Percentiles rank a stretch among this genome's conserved stretches.
Evolutionary conservation across 1,140 invertebrate genomes (phyloP).

Genomic region (Drosophila melanogaster): DNA sequence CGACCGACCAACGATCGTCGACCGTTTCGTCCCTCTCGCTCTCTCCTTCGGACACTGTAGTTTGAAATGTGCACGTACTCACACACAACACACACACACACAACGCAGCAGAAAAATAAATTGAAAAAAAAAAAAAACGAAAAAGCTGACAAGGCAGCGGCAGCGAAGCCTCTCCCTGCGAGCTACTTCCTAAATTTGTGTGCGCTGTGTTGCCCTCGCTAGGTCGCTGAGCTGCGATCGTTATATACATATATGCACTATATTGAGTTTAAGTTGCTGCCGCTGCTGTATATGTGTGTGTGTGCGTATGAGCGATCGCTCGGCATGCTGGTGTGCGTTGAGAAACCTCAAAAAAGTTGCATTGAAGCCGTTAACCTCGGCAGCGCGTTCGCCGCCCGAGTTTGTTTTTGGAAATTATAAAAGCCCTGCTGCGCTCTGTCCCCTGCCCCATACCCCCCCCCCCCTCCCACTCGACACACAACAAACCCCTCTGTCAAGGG

Average conservation of each 20-base stretch:
- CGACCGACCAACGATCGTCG: conserved; percentile 25
- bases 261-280: neutral
- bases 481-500: too few relatives aligned
- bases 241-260: neutral
- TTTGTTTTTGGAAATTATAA: conserved; percentile 79
- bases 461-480: neutral
- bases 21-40: conserved; percentile 7
- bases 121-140: neutral
- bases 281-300: neutral
- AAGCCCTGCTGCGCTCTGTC: conserved; percentile 22
- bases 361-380: conserved; percentile 84
- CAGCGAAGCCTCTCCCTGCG: conserved; percentile 3
- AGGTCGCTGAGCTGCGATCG: conserved; percentile 64
- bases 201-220: conserved; percentile 61
- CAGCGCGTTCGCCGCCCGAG: conserved; percentile 77
- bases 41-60: conserved; percentile 18
- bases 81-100: conserved; percentile 21
- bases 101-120: neutral
- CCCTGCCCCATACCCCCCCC: neutral
- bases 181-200: conserved; percentile 70
- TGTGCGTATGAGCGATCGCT: neutral
- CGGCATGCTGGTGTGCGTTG: conserved; percentile 14
- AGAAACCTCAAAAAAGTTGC: conserved; percentile 83
- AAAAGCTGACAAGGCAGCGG: neutral
- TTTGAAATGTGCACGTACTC: conserved; percentile 64